These are phyloP conservation scores for Meloidogyne chitwoodi DNA, from an alignment of 1,140 invertebrate species.

Conservation along the genomic window DNA sequence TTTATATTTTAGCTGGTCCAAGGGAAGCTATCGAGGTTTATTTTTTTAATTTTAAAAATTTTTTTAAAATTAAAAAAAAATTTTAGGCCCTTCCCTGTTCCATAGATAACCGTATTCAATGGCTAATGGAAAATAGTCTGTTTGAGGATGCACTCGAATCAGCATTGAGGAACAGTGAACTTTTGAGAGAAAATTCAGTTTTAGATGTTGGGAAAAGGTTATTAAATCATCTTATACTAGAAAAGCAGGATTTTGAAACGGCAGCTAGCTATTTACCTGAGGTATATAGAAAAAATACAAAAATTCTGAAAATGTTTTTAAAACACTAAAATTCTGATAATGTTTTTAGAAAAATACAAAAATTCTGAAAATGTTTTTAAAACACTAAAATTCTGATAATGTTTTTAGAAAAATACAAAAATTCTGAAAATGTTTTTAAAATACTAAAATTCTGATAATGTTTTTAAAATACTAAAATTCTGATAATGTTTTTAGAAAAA, in stretches of 20 bases:
- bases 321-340: too few relatives aligned
- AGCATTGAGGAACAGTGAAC: conserved; percentile 32
- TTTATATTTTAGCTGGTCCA: conserved; percentile 41
- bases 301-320: neutral
- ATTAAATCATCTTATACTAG: conserved; percentile 35
- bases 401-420: too few relatives aligned
- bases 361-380: neutral
- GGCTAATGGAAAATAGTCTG: conserved; percentile 51
- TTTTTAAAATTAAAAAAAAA: neutral
- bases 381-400: too few relatives aligned
- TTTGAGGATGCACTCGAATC: conserved; percentile 49
- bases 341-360: neutral
- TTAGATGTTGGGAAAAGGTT: conserved; percentile 39
- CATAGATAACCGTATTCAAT: conserved; percentile 45
- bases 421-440: too few relatives aligned
- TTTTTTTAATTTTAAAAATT: neutral
- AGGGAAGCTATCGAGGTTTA: conserved; percentile 44
- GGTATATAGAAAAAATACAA: conserved; percentile 22
- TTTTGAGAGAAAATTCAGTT: conserved; percentile 33
- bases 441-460: too few relatives aligned
- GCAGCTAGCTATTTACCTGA: conserved; percentile 42
- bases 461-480: too few relatives aligned
- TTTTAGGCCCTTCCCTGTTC: conserved; percentile 51
- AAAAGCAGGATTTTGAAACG: conserved; percentile 21
- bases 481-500: too few relatives aligned